phyloP scores from a whole-genome alignment of 1,140 invertebrate species.

The Ctenoplectra terminalis region DNA sequence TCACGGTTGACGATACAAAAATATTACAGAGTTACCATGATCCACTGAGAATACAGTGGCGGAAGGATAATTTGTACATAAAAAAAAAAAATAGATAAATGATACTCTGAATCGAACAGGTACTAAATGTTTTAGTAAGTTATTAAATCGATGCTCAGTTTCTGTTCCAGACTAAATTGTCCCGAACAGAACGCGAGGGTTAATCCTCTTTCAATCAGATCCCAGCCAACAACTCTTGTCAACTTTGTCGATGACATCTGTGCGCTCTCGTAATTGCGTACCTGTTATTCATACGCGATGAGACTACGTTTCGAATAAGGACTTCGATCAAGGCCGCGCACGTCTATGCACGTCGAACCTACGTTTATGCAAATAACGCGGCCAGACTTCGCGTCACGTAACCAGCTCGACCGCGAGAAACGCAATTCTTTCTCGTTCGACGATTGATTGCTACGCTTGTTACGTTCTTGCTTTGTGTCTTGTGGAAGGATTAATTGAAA shows the following conservation, averaged over 20 bases:
- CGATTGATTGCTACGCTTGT: not conserved
- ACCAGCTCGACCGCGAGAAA: conserved; percentile 15
- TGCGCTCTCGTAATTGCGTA: conserved; percentile 49
- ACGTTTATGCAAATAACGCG: conserved; percentile 47
- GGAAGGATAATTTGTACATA: too few species aligned
- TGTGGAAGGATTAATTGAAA: conserved; percentile 9
- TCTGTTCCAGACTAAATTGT: too few species aligned
- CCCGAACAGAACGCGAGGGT: too few species aligned
- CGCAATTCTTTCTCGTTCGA: conserved; percentile 4
- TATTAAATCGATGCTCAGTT: too few species aligned
- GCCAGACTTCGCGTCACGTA: conserved; percentile 16
- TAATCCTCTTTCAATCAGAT: too few species aligned
- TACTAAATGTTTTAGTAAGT: too few species aligned
- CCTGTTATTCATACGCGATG: conserved; percentile 51
- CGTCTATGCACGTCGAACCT: not conserved
- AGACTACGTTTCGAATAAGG: conserved; percentile 46
- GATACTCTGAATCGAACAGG: too few species aligned
- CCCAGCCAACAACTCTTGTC: conserved; percentile 23
- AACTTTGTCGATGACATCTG: conserved; percentile 49
- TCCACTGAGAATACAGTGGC: not conserved
- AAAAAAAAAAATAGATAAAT: too few species aligned
- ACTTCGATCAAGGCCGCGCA: conserved; percentile 46
- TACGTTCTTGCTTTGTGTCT: conserved; percentile 4
- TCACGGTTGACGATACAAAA: conserved; percentile 24
- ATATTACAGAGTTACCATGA: not conserved